Conservation (phyloP, 2,888 invertebrate species). For the Operophtera brumata region DNA sequence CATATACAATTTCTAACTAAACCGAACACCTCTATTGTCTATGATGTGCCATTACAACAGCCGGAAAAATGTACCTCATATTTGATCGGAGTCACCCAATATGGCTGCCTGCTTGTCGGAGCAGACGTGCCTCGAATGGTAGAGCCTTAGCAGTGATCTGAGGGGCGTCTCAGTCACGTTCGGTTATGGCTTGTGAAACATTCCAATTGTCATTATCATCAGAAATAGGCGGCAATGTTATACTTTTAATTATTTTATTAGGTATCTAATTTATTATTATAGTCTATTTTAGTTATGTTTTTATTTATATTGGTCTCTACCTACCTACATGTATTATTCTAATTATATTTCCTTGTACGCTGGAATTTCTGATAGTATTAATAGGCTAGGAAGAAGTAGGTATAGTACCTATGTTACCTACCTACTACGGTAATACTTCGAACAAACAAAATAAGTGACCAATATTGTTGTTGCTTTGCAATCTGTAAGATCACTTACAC, state of each 20-base stretch:
- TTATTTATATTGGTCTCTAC: no score
- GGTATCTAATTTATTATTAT: no score
- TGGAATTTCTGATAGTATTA: no score
- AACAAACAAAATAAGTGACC: neutral
- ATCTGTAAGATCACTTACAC: neutral
- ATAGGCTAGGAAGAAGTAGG: no score
- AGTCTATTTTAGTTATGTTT: no score
- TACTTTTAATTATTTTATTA: neutral
- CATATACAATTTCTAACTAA: no score
- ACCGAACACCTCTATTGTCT: no score
- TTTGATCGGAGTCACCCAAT: slow-evolving; percentile 35
- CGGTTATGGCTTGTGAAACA: slow-evolving; percentile 43
- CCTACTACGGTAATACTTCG: neutral
- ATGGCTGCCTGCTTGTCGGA: slow-evolving; percentile 55
- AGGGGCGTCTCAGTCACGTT: slow-evolving; percentile 54
- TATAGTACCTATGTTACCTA: no score
- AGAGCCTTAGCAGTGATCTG: slow-evolving; percentile 26
- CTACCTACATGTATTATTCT: no score
- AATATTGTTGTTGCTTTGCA: no score
- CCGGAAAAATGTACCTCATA: slow-evolving; percentile 4
- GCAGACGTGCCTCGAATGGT: slow-evolving; percentile 58
- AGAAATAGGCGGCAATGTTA: slow-evolving; percentile 1
- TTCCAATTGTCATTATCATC: slow-evolving; percentile 22
- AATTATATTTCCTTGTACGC: no score
- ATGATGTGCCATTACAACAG: neutral